These are phyloP conservation scores for Odobenus rosmarus DNA, from an alignment of 2,113 vertebrate genomes.

Conservation along the genomic window DNA sequence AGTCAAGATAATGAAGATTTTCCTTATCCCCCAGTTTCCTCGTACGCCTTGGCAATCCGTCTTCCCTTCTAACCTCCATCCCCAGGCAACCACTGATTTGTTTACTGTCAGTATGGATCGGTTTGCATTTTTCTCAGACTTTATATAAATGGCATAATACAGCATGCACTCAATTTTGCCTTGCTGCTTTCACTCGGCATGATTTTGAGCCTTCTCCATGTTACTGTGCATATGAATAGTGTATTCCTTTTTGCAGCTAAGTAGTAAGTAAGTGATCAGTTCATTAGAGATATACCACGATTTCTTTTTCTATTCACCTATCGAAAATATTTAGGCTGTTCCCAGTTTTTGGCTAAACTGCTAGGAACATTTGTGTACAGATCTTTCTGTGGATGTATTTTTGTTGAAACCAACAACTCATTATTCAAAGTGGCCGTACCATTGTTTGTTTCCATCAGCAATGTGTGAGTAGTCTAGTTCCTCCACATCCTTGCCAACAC, in stretches of 20 bases:
- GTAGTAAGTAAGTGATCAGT: background rate
- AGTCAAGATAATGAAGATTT: background rate
- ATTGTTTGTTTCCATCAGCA: background rate
- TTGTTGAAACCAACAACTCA: background rate
- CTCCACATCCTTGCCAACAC: background rate
- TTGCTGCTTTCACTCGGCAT: background rate
- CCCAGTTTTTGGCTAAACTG: background rate
- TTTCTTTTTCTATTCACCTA: background rate
- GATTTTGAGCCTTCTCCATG: background rate
- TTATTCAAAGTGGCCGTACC: background rate
- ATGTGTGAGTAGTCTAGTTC: background rate
- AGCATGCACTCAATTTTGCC: background rate
- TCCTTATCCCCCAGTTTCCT: background rate
- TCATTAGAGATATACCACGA: background rate
- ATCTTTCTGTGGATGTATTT: background rate
- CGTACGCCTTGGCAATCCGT: fast-evolving
- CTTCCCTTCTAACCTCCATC: background rate
- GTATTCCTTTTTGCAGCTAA: background rate
- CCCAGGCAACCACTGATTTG: background rate
- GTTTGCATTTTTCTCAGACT: background rate
- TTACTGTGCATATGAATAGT: background rate
- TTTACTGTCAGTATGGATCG: background rate
- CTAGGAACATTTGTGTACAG: background rate
- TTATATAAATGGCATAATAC: background rate
- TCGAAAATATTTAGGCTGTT: background rate